Percentiles rank a stretch among this genome's conserved stretches.
Conservation (phyloP, 1,140 invertebrate species). For the Sitophilus oryzae region DNA sequence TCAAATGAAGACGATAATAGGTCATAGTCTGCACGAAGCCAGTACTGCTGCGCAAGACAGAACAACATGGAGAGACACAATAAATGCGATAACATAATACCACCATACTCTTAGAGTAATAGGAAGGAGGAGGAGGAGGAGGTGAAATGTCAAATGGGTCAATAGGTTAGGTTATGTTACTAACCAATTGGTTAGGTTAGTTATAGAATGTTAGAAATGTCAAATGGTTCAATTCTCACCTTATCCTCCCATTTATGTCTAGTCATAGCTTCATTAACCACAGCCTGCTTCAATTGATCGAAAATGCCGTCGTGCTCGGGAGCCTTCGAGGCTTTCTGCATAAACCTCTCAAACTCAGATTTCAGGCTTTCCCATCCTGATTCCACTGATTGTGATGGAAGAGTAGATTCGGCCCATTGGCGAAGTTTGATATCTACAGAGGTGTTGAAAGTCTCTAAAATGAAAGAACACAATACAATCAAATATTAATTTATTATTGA, state of each 20-base stretch:
- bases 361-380: constrained; percentile 78
- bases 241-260: constrained; percentile 93
- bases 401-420: constrained; percentile 87
- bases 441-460: constrained; percentile 88
- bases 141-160: too few species aligned
- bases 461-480: constrained; percentile 2
- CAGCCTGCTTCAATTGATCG: constrained; percentile 81
- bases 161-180: too few species aligned
- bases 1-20: too few species aligned
- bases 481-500: constrained; percentile 1
- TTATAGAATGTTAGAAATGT: too few species aligned
- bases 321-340: constrained; percentile 64
- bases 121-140: too few species aligned
- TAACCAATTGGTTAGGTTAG: too few species aligned
- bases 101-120: too few species aligned
- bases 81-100: too few species aligned
- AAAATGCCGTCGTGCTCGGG: constrained; percentile 84
- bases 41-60: too few species aligned
- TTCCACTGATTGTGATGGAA: constrained; percentile 81
- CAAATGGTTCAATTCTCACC: too few species aligned
- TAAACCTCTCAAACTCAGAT: constrained; percentile 77
- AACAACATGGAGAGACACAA: too few species aligned
- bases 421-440: constrained; percentile 93
- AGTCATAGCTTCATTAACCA: constrained; percentile 78
- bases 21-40: too few species aligned